Evolutionary conservation across 2,113 vertebrate species (phyloP).

Genomic region (Bucco capensis): DNA sequence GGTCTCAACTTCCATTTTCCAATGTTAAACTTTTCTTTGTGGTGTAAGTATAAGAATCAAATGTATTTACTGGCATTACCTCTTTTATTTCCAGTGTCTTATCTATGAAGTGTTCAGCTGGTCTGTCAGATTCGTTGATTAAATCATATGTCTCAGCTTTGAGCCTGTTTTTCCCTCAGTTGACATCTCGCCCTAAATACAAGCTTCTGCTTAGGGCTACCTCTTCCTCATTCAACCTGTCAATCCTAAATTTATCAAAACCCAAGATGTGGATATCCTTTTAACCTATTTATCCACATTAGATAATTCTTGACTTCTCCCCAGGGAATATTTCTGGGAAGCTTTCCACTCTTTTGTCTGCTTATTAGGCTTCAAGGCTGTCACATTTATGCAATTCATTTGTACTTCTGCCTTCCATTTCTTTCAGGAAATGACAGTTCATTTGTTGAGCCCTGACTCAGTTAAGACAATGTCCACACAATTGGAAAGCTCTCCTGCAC

Average conservation of each 20-base stretch:
- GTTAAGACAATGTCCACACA: constrained; percentile 5
- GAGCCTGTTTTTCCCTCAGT: constrained; percentile 33
- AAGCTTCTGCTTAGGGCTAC: constrained; percentile 72
- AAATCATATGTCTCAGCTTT: constrained; percentile 64
- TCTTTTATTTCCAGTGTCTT: constrained; percentile 58
- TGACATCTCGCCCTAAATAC: constrained; percentile 72
- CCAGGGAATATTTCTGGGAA: constrained; percentile 33
- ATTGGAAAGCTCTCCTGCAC: background rate
- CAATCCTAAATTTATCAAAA: constrained; percentile 60
- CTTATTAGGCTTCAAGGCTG: constrained; percentile 54
- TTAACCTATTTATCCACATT: constrained; percentile 57
- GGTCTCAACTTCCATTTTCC: background rate
- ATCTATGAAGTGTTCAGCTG: constrained; percentile 54
- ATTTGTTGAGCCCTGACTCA: constrained; percentile 2
- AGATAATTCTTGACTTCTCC: constrained; percentile 63
- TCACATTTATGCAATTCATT: constrained; percentile 48
- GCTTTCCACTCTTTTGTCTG: constrained; percentile 37
- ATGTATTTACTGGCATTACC: constrained; percentile 63
- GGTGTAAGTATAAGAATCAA: background rate
- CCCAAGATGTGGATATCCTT: constrained; percentile 46
- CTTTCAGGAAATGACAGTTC: constrained; percentile 28
- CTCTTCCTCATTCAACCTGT: constrained; percentile 55
- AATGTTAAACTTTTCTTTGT: background rate
- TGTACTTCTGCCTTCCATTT: constrained; percentile 8
- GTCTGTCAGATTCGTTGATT: constrained; percentile 68